phyloP scores from a whole-genome alignment of 2,113 vertebrate species.

The Istiophorus platypterus region DNA sequence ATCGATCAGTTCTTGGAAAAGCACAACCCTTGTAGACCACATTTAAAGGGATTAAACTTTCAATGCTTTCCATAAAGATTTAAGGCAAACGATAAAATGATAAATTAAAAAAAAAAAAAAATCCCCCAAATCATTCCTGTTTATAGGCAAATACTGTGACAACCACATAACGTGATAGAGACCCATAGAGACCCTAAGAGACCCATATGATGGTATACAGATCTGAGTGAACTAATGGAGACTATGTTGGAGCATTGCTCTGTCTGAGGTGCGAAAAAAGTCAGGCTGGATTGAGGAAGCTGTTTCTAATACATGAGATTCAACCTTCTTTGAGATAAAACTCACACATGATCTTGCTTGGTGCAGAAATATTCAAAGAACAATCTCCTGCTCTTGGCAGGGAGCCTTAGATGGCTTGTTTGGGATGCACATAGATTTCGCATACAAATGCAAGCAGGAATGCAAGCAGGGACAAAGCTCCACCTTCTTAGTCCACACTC shows the following conservation, averaged over 20 bases:
- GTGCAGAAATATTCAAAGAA: background rate
- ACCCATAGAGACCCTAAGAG: too few relatives aligned
- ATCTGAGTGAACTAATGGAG: background rate
- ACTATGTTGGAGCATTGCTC: background rate
- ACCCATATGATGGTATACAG: background rate
- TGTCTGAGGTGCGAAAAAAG: background rate
- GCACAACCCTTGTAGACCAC: too few relatives aligned
- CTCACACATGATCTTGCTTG: background rate
- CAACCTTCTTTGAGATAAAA: background rate
- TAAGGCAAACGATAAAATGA: background rate
- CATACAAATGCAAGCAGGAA: background rate
- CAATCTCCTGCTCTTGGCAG: slow-evolving; percentile 9
- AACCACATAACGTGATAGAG: background rate
- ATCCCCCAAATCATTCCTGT: background rate
- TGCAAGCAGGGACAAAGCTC: background rate
- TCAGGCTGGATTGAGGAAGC: slow-evolving; percentile 10
- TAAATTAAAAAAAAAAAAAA: background rate
- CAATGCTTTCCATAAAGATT: background rate
- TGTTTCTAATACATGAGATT: background rate
- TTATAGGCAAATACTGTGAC: background rate
- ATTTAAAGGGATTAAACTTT: background rate
- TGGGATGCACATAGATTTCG: too few relatives aligned
- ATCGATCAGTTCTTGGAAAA: background rate
- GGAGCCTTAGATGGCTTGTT: background rate
- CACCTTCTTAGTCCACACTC: background rate